Conservation (phyloP, 37 sponge, comb jelly and placozoan genomes). For the Bolinopsis microptera region DNA sequence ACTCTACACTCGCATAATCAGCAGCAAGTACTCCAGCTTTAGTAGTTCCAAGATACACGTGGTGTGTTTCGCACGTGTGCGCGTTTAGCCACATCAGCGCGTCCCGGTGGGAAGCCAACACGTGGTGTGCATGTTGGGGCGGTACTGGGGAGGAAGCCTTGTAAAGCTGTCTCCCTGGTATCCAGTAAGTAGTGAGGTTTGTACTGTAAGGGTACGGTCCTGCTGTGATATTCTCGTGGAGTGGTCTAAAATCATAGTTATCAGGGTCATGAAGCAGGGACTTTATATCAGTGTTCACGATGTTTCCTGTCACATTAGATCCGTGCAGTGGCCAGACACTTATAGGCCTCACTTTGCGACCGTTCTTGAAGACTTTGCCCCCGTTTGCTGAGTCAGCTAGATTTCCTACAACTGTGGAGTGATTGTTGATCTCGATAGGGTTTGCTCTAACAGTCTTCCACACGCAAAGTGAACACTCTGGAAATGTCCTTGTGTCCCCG, state of each 20-base stretch:
- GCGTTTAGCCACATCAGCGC: background rate
- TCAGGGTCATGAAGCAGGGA: background rate
- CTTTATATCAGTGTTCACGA: background rate
- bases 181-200: background rate
- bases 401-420: background rate
- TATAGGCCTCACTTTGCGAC: too few relatives aligned
- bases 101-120: background rate
- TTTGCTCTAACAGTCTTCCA: background rate
- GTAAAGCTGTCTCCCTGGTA: background rate
- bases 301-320: background rate
- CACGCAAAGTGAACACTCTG: background rate
- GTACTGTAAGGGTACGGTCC: background rate
- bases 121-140: background rate
- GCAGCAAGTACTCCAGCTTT: too few relatives aligned
- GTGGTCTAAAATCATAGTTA: background rate
- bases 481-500: too few relatives aligned
- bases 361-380: background rate
- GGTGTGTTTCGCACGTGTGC: too few relatives aligned
- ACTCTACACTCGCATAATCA: too few relatives aligned
- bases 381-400: background rate
- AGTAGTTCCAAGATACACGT: background rate
- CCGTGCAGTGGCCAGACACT: background rate
- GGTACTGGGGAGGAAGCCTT: background rate
- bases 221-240: background rate
- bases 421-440: background rate